Conservation (phyloP, 1,140 invertebrate species). For the Psilanteris sp. region DNA sequence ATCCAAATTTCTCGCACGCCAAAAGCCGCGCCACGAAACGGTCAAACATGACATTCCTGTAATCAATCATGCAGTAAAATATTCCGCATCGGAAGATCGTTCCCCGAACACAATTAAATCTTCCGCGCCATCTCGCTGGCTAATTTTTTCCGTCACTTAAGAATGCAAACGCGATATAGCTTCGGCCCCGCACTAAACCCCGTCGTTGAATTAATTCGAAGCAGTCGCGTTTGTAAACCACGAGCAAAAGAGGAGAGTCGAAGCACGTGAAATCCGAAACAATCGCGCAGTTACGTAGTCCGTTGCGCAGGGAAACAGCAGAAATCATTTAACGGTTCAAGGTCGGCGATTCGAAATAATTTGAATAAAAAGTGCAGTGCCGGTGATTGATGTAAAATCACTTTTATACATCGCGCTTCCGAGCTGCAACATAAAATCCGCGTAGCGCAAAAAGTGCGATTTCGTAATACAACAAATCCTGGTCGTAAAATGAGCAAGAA, state of each 20-base stretch:
- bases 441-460: constrained; percentile 15
- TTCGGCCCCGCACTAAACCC: not conserved
- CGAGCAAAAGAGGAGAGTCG: constrained; percentile 20
- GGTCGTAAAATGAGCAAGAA: constrained; percentile 18
- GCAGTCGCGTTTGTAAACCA: constrained; percentile 6
- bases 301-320: constrained; percentile 15
- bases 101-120: too few relatives aligned
- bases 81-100: too few relatives aligned
- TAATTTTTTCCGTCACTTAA: not conserved
- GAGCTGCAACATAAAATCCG: constrained; percentile 6
- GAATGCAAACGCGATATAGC: constrained; percentile 1
- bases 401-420: constrained; percentile 23
- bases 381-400: constrained; percentile 30
- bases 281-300: constrained; percentile 45
- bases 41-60: too few relatives aligned
- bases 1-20: too few relatives aligned
- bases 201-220: constrained; percentile 20
- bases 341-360: constrained; percentile 38
- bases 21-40: too few relatives aligned
- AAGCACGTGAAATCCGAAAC: constrained; percentile 34
- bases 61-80: too few relatives aligned
- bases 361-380: constrained; percentile 14
- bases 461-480: constrained; percentile 30
- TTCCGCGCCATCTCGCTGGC: too few relatives aligned
- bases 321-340: constrained; percentile 49